A percentile compares a stretch with the other conserved stretches of the same genome.
phyloP scores from a whole-genome alignment of 2,888 invertebrate species.

The Tenthredo mesomela region DNA sequence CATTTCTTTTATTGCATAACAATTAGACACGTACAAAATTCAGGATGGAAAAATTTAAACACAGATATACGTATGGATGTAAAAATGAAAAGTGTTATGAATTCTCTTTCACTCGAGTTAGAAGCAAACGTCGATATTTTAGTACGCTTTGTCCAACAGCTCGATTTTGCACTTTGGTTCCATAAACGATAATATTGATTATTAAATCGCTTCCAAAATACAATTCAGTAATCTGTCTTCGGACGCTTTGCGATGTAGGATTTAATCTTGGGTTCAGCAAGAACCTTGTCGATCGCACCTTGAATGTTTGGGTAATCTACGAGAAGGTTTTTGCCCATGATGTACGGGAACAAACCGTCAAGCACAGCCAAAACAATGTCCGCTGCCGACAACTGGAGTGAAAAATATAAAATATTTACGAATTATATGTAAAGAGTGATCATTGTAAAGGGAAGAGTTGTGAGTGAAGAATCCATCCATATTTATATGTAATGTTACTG shows the following conservation, averaged over 20 bases:
- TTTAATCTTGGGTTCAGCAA: slow-evolving; percentile 43
- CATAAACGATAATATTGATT: background rate
- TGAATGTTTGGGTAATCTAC: slow-evolving; percentile 49
- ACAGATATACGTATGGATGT: background rate
- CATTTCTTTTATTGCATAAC: background rate
- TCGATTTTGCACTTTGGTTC: background rate
- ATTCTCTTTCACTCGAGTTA: background rate
- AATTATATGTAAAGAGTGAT: background rate
- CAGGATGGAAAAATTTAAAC: background rate
- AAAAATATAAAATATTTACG: background rate
- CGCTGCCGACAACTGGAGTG: slow-evolving; percentile 77
- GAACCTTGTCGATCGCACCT: slow-evolving; percentile 42
- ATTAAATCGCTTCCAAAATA: background rate
- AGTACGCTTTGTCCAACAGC: background rate
- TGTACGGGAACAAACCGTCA: slow-evolving; percentile 71
- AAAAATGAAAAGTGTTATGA: background rate
- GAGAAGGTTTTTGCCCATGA: background rate
- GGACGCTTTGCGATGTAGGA: slow-evolving; percentile 64
- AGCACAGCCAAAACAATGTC: slow-evolving; percentile 76
- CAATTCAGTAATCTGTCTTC: slow-evolving; percentile 61
- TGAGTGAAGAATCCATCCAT: background rate
- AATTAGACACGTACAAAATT: background rate
- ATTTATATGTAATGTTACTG: background rate
- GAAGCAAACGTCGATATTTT: background rate
- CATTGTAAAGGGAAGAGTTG: background rate